A percentile compares a stretch with the other conserved stretches of the same genome.
These are phyloP conservation scores for Nemotelus pantherinus DNA, from an alignment of 2,888 invertebrate genomes.

Conservation along the genomic window DNA sequence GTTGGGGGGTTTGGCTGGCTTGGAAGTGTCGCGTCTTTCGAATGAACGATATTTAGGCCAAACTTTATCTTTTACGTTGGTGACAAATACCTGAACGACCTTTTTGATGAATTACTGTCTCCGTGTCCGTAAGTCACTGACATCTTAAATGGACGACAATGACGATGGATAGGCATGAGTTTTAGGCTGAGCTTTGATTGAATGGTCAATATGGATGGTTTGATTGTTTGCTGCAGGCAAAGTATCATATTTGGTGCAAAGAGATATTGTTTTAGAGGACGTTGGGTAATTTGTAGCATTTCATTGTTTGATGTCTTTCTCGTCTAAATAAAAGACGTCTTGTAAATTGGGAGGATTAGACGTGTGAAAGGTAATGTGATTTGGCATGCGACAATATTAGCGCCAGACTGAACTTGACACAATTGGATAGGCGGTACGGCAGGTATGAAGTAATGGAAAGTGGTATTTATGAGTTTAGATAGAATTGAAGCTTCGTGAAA, in stretches of 20 bases:
- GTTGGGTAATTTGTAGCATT: background rate
- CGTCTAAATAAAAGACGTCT: too few species aligned
- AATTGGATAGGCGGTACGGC: too few species aligned
- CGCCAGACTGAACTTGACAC: too few species aligned
- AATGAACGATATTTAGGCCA: slow-evolving; percentile 18
- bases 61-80: slow-evolving; percentile 5
- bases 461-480: too few species aligned
- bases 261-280: background rate
- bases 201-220: background rate
- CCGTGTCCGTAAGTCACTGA: slow-evolving; percentile 18
- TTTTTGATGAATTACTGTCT: slow-evolving; percentile 28
- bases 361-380: too few species aligned
- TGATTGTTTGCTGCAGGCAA: background rate
- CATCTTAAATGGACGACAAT: slow-evolving; percentile 15
- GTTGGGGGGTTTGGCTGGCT: background rate
- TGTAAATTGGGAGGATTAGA: too few species aligned
- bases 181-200: background rate
- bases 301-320: background rate
- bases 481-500: too few species aligned
- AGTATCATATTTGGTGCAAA: background rate
- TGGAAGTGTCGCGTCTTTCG: background rate
- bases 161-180: too few species aligned
- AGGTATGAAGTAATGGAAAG: too few species aligned
- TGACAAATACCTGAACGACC: slow-evolving; percentile 22
- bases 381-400: too few species aligned